phyloP scores from a whole-genome alignment of 2,888 invertebrate species.

The Heliconius ethilla region DNA sequence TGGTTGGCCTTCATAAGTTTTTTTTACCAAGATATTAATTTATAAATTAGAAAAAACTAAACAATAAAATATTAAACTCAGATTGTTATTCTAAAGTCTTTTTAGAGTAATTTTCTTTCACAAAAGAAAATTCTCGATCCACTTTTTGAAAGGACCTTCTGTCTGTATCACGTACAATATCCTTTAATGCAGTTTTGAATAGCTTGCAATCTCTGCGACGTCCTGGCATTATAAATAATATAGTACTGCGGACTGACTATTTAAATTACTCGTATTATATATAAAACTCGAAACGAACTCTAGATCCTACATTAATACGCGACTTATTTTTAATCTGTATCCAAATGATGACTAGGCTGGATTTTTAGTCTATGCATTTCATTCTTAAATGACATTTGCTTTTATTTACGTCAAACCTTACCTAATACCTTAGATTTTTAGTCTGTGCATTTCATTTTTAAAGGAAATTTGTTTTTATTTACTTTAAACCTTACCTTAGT shows the following conservation, averaged over 20 bases:
- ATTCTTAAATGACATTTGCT: not conserved
- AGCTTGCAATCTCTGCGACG: conserved; percentile 17
- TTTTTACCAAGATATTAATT: not conserved
- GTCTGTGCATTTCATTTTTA: not conserved
- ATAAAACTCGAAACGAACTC: not conserved
- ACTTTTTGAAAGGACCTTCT: conserved; percentile 16
- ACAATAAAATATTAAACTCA: not conserved
- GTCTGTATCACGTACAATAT: conserved; percentile 25
- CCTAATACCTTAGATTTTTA: not conserved
- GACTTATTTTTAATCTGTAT: conserved; percentile 9
- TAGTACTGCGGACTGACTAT: conserved; percentile 13
- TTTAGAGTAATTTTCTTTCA: conserved; percentile 9
- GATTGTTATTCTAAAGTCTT: not conserved
- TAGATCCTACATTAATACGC: not conserved
- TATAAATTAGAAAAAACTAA: not conserved
- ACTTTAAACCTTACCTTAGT: not conserved
- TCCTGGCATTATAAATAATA: conserved; percentile 25
- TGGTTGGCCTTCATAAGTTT: too few relatives aligned
- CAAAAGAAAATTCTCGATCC: conserved; percentile 20
- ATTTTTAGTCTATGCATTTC: not conserved
- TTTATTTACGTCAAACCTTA: not conserved
- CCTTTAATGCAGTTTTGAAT: conserved; percentile 28
- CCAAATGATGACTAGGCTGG: not conserved
- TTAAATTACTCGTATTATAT: conserved; percentile 6
- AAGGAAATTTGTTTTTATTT: too few relatives aligned